Conservation (phyloP, 2,888 invertebrate species). For the Thyatira batis region DNA sequence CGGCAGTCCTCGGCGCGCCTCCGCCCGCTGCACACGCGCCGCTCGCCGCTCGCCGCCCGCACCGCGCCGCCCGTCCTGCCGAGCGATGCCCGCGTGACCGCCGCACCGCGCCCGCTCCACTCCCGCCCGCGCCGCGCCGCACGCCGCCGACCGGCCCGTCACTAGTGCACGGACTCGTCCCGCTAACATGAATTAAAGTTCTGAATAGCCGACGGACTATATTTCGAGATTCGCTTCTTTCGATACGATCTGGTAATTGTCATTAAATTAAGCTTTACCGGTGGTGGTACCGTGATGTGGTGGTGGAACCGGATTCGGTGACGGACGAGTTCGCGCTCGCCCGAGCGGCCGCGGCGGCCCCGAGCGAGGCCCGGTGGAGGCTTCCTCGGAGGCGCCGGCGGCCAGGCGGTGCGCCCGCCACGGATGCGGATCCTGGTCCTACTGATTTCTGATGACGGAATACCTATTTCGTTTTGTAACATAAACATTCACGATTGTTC, state of each 20-base stretch:
- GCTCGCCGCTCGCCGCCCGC: slow-evolving; percentile 23
- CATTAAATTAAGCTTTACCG: neutral
- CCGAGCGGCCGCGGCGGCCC: too few species aligned
- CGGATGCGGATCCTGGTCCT: neutral
- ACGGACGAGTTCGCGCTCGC: neutral
- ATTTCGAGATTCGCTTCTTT: slow-evolving; percentile 8
- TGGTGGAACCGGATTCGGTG: neutral
- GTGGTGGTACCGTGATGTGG: neutral
- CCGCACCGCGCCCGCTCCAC: slow-evolving; percentile 22
- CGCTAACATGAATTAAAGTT: slow-evolving; percentile 19
- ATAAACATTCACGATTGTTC: too few species aligned
- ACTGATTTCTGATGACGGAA: neutral
- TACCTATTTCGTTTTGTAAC: neutral
- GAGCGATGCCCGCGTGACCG: too few species aligned
- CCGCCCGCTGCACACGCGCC: slow-evolving; percentile 27
- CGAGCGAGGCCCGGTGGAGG: neutral
- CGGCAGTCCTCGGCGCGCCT: slow-evolving; percentile 30
- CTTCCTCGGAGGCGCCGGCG: neutral
- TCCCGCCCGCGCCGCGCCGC: slow-evolving; percentile 9
- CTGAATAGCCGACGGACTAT: slow-evolving; percentile 10
- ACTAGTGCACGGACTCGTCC: slow-evolving; percentile 15
- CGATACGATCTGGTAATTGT: slow-evolving; percentile 14
- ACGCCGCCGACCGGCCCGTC: slow-evolving; percentile 17
- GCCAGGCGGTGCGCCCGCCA: too few species aligned
- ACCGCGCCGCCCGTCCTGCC: slow-evolving; percentile 24